A percentile compares a stretch with the other conserved stretches of the same genome.
Evolutionary conservation across 2,797 vertebrate species (phyloP).

Genomic region (Brachyrhaphis roseni): DNA sequence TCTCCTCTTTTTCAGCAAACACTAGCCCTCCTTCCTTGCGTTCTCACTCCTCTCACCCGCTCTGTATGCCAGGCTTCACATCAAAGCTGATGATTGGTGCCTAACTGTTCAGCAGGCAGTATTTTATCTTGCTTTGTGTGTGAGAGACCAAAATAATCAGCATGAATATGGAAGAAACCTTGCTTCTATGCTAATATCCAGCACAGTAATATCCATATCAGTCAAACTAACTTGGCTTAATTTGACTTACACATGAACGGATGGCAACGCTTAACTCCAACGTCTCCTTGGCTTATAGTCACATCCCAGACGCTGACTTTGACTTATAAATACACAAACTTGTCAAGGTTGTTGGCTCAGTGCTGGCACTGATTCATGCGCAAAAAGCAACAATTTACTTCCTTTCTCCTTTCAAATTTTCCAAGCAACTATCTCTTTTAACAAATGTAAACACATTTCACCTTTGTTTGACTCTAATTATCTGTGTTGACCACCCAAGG

Average conservation of each 20-base stretch:
- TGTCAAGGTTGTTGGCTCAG: constrained; percentile 74
- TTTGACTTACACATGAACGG: constrained; percentile 76
- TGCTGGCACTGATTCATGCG: constrained; percentile 43
- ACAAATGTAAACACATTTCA: constrained; percentile 55
- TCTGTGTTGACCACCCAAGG: constrained; percentile 50
- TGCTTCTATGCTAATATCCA: constrained; percentile 75
- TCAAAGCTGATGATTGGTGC: constrained; percentile 77
- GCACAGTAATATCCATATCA: constrained; percentile 78
- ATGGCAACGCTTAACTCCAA: constrained; percentile 68
- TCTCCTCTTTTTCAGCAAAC: constrained; percentile 49
- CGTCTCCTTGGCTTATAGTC: constrained; percentile 67
- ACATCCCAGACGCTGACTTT: constrained; percentile 65
- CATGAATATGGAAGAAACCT: constrained; percentile 76
- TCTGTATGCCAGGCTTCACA: constrained; percentile 73
- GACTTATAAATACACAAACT: constrained; percentile 64
- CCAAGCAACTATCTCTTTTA: constrained; percentile 46
- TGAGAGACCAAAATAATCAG: constrained; percentile 77
- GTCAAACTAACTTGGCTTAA: constrained; percentile 77
- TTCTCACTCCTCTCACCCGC: constrained; percentile 64
- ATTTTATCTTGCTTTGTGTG: constrained; percentile 74
- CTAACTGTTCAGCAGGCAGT: constrained; percentile 74
- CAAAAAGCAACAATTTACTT: constrained; percentile 63
- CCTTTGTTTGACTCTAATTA: constrained; percentile 58
- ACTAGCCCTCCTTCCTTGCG: constrained; percentile 47
- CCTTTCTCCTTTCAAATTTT: constrained; percentile 31